These are phyloP conservation scores for Microcebus ravelobensis DNA, from an alignment of 2,113 vertebrate species.

Conservation along the genomic window DNA sequence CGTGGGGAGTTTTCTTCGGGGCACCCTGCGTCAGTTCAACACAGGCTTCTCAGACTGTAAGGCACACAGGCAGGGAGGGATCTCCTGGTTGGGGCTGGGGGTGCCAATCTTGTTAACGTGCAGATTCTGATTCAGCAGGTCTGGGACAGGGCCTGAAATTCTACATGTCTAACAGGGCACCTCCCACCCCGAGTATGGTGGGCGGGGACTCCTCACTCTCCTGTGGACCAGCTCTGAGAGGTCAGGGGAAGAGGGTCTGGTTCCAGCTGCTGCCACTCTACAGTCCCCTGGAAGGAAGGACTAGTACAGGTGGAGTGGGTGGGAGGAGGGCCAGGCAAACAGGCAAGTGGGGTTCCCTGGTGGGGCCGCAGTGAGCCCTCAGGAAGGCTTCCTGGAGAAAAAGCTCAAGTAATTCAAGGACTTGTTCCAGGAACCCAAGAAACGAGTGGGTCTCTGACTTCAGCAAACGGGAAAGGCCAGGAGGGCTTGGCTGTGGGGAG, in stretches of 20 bases:
- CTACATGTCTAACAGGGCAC: neutral
- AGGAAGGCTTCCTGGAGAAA: neutral
- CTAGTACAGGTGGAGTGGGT: neutral
- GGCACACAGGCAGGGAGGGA: neutral
- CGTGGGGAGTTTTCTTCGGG: neutral
- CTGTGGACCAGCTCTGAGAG: neutral
- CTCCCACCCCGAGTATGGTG: no score
- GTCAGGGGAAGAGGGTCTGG: neutral
- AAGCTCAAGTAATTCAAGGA: neutral
- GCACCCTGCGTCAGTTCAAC: neutral
- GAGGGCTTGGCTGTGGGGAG: neutral
- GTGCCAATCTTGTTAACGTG: neutral
- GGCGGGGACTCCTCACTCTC: neutral
- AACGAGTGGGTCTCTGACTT: neutral
- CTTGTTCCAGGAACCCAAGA: neutral
- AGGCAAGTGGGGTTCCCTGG: neutral
- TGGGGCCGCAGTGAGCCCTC: accelerated
- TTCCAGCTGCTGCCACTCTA: neutral
- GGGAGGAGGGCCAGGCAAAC: neutral
- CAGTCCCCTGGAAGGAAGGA: neutral
- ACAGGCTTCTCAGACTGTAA: neutral
- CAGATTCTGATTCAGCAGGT: neutral
- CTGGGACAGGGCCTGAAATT: neutral
- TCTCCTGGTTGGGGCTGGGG: neutral
- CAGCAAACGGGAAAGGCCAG: neutral